Percentiles rank a stretch among this genome's conserved stretches.
Conservation (phyloP, 2,888 invertebrate genomes). For the Ophion ellenae region DNA sequence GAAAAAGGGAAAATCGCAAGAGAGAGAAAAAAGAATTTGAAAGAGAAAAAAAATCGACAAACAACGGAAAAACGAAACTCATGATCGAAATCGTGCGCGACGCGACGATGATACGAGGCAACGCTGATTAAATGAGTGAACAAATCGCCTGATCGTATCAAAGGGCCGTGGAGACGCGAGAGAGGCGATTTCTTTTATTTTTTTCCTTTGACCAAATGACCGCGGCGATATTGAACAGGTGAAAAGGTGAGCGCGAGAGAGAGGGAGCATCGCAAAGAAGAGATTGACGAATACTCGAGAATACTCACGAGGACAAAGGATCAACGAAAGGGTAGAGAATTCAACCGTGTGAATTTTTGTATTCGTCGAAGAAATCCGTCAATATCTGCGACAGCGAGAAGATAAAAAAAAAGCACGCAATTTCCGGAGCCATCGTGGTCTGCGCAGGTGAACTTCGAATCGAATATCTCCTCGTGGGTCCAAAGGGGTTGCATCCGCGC, state of each 20-base stretch:
- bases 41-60: not conserved
- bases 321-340: not conserved
- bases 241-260: conserved; percentile 51
- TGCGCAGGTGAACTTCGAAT: conserved; percentile 15
- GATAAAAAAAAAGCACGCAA: not conserved
- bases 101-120: not conserved
- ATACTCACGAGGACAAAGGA: too few species aligned
- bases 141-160: conserved; percentile 14
- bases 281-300: not conserved
- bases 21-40: conserved; percentile 7
- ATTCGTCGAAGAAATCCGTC: not conserved
- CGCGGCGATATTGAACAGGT: conserved; percentile 44
- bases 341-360: conserved; percentile 8
- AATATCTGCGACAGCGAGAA: not conserved
- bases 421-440: conserved; percentile 9
- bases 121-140: conserved; percentile 32
- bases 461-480: conserved; percentile 31
- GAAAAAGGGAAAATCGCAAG: conserved; percentile 28
- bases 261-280: conserved; percentile 20
- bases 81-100: conserved; percentile 16
- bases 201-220: conserved; percentile 47
- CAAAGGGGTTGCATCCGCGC: not conserved
- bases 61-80: conserved; percentile 12
- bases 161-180: conserved; percentile 8
- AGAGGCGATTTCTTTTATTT: conserved; percentile 37